Evolutionary conservation across 2,797 vertebrate genomes (phyloP).

Genomic region (Leptodactylus fallax): DNA sequence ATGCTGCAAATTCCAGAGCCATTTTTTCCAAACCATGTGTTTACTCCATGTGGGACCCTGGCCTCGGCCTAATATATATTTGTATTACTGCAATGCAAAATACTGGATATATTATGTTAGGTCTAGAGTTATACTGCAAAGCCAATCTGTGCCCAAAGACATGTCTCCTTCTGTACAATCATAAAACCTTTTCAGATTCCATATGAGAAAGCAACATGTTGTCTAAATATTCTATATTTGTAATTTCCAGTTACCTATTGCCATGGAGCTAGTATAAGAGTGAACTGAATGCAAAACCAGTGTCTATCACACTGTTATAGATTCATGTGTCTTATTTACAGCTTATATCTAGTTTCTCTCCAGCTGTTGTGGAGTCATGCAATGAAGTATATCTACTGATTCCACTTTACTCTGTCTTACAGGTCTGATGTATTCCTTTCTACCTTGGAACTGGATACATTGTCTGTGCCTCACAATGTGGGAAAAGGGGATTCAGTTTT

Average conservation of each 20-base stretch:
- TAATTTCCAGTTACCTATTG: conserved; percentile 5
- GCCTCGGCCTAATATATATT: background rate
- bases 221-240: background rate
- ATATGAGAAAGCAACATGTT: background rate
- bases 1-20: too few relatives aligned
- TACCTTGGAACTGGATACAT: background rate
- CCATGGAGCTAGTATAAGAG: background rate
- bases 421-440: background rate
- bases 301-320: background rate
- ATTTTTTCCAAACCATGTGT: too few relatives aligned
- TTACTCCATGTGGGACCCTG: too few relatives aligned
- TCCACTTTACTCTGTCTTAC: background rate
- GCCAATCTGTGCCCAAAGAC: background rate
- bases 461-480: background rate
- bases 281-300: background rate
- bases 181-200: background rate
- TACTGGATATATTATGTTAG: background rate
- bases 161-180: background rate
- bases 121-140: background rate
- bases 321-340: background rate
- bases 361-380: background rate
- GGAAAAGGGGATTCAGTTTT: background rate
- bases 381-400: background rate
- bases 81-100: background rate
- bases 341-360: background rate